Evolutionary conservation across 2,888 invertebrate species (phyloP), one percentile per base, ranked within the genome.

Genomic region (Megastigmus dorsalis): DNA sequence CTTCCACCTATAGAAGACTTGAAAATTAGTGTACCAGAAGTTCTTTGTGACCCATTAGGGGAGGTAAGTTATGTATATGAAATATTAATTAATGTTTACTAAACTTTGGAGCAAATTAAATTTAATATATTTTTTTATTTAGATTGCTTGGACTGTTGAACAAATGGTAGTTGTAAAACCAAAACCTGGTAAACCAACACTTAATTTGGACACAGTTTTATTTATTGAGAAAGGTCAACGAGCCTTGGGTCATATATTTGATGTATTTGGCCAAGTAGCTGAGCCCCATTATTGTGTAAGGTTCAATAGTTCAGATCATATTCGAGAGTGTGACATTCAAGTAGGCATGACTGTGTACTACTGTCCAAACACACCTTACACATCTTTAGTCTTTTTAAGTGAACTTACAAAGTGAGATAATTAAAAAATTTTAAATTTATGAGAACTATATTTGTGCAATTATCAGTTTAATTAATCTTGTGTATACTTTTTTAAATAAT

Each of bases 221-320:
- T 98, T 98, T 86, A 85, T 96, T 74, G 94, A 96, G 13, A 92
- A 93, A 80, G 95, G 95, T 3, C 91, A 93, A 76, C 91, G 91
- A 79, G 91, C 94, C 9, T 88, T 96, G 3, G 95, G 95, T 6
- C 92, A 93, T 86, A 92, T 98, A 59, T 97, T 95, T 88, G 98
- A 98, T 89, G 96, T 97, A 0, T 93, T 98, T 85, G 98, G 98
- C 13, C 95, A 93, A 60, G 95, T 98, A 0, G 90, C 91, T 0
- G 92, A 93, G 80, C 98, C 98, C 0, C 91, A 94, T 79, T 98
- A 98, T 88, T 94, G 95, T 79, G 92, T 98, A n/a, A 91, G 97
- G 2, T 98, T 98, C 88, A 97, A 97, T 89, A 93, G 92, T 0
- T 86, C 88, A 10, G 91, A 94, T 65, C 95, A 98, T 84, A 95